Percentiles rank a stretch among this genome's conserved stretches.
Evolutionary conservation across 2,888 invertebrate species (phyloP).

Genomic region (Xylophagus ater): DNA sequence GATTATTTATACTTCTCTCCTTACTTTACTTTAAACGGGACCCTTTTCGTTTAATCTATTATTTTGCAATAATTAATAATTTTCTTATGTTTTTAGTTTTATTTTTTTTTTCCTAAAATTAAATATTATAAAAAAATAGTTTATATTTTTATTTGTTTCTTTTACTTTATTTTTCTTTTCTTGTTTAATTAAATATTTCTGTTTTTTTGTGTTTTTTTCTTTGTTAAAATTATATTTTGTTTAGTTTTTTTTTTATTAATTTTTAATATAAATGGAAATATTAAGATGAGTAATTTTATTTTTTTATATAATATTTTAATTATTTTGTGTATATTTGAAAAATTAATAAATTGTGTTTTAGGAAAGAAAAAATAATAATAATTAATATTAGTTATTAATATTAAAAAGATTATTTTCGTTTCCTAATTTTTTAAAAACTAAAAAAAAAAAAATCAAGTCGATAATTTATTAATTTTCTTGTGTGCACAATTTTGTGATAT

Average conservation of each 20-base stretch:
- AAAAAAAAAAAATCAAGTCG: background rate
- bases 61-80: too few relatives aligned
- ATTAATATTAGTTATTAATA: too few relatives aligned
- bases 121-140: too few relatives aligned
- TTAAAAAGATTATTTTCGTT: too few relatives aligned
- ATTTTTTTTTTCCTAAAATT: too few relatives aligned
- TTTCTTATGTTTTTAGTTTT: too few relatives aligned
- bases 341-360: conserved; percentile 2
- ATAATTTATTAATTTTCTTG: conserved; percentile 2
- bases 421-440: background rate
- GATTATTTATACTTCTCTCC: too few relatives aligned
- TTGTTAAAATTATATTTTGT: background rate
- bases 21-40: too few relatives aligned
- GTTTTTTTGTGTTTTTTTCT: background rate
- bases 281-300: background rate
- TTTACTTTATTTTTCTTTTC: background rate
- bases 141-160: conserved; percentile 5
- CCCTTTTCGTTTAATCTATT: too few relatives aligned
- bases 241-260: background rate
- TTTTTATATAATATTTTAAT: background rate
- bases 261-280: background rate
- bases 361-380: conserved; percentile 5
- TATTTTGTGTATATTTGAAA: background rate
- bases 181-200: conserved; percentile 1
- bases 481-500: too few relatives aligned